phyloP scores from a whole-genome alignment of 1,140 invertebrate genomes.

The Macrosteles quadrilineatus region DNA sequence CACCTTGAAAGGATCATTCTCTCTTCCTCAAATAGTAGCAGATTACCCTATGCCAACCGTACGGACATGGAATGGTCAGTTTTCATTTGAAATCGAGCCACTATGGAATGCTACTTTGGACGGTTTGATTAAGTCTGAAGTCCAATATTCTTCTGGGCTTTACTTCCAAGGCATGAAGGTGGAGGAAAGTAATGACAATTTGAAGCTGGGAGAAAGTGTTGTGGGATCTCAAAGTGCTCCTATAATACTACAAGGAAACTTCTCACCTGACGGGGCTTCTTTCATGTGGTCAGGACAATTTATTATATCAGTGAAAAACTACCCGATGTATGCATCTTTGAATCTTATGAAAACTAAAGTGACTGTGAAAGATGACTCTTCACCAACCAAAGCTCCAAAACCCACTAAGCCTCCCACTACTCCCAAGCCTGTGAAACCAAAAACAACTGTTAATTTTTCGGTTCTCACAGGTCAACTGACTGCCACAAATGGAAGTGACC shows the following conservation, averaged over 20 bases:
- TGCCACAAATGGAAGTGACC: slow-evolving; percentile 20
- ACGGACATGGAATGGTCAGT: slow-evolving; percentile 33
- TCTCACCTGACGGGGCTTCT: slow-evolving; percentile 5
- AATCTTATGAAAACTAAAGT: background rate
- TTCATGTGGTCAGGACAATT: slow-evolving; percentile 28
- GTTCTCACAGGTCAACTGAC: slow-evolving; percentile 5
- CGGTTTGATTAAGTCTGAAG: slow-evolving; percentile 13
- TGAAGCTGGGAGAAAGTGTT: background rate
- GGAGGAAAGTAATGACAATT: background rate
- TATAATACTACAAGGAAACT: slow-evolving; percentile 26
- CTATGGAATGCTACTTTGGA: slow-evolving; percentile 23
- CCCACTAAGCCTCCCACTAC: background rate
- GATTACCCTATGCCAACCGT: slow-evolving; percentile 2
- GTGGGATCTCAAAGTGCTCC: background rate
- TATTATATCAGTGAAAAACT: slow-evolving; percentile 13
- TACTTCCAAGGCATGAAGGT: background rate
- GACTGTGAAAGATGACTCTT: background rate
- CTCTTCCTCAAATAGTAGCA: slow-evolving; percentile 32
- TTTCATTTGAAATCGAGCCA: slow-evolving; percentile 13
- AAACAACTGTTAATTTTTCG: slow-evolving; percentile 10
- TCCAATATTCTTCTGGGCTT: slow-evolving; percentile 14
- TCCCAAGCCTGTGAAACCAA: slow-evolving; percentile 17
- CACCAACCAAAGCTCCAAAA: slow-evolving; percentile 1
- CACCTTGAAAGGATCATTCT: slow-evolving; percentile 30
- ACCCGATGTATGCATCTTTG: background rate